phyloP scores from a whole-genome alignment of 1,140 invertebrate genomes.

The Cardiocondyla obscurior region DNA sequence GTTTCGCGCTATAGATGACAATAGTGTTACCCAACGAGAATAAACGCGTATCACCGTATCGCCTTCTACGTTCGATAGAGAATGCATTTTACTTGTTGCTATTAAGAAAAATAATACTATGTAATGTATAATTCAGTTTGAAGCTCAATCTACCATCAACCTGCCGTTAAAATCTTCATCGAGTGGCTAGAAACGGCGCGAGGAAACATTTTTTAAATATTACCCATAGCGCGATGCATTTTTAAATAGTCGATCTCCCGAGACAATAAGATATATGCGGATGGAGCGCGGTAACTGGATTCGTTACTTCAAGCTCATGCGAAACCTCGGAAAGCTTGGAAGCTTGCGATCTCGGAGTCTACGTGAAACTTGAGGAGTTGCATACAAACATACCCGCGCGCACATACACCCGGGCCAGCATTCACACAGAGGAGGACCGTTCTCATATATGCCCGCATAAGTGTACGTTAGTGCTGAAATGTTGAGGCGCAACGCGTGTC shows the following conservation, averaged over 20 bases:
- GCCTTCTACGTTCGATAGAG: neutral
- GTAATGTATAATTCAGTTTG: neutral
- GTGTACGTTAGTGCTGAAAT: slow-evolving; percentile 31
- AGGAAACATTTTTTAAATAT: neutral
- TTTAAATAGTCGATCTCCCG: neutral
- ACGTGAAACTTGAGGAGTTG: slow-evolving; percentile 35
- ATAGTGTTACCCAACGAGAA: neutral
- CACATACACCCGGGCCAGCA: neutral
- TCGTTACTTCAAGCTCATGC: slow-evolving; percentile 32
- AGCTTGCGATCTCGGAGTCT: slow-evolving; percentile 42
- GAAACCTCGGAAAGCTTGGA: slow-evolving; percentile 62
- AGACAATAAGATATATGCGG: slow-evolving; percentile 23
- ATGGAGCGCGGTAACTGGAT: slow-evolving; percentile 25
- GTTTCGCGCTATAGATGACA: slow-evolving; percentile 1
- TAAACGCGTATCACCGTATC: neutral
- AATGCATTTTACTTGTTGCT: neutral
- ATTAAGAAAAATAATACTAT: neutral
- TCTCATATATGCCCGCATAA: slow-evolving; percentile 15
- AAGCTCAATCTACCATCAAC: neutral
- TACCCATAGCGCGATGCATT: neutral
- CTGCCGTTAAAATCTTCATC: neutral
- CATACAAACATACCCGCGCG: neutral
- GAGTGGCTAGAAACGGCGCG: neutral
- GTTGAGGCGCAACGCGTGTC: slow-evolving; percentile 41
- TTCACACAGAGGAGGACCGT: neutral